Conservation (phyloP, 1,140 invertebrate genomes). For the Leguminivora glycinivorella region DNA sequence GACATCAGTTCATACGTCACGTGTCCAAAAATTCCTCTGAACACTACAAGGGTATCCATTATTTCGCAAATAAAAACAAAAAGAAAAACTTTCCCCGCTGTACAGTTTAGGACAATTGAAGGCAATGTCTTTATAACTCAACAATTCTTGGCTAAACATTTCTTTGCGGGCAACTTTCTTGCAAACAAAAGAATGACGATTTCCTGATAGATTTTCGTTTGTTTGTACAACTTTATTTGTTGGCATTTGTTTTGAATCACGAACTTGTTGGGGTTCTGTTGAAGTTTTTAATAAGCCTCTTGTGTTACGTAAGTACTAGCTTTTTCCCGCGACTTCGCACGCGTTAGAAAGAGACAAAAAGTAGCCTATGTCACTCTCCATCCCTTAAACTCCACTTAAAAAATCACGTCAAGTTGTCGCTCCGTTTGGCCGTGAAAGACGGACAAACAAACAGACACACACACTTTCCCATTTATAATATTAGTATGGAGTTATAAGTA, state of each 20-base stretch:
- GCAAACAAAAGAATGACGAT: slow-evolving; percentile 25
- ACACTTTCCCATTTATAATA: no score
- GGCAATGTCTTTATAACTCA: slow-evolving; percentile 16
- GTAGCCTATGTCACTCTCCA: no score
- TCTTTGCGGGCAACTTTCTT: slow-evolving; percentile 6
- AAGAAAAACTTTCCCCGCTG: slow-evolving; percentile 1
- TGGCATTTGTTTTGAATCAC: slow-evolving; percentile 26
- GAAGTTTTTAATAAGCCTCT: background rate
- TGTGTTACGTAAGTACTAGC: no score
- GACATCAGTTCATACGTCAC: no score
- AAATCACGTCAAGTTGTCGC: no score
- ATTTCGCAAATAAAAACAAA: slow-evolving; percentile 1
- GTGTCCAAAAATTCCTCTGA: background rate
- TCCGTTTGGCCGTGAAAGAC: no score
- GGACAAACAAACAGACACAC: no score
- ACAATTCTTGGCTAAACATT: slow-evolving; percentile 20
- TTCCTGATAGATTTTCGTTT: slow-evolving; percentile 22
- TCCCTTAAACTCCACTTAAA: no score
- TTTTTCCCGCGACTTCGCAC: no score
- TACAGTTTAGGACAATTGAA: slow-evolving; percentile 19
- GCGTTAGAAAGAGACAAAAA: no score
- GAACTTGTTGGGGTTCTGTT: slow-evolving; percentile 11
- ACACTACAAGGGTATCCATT: background rate
- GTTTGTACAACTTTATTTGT: slow-evolving; percentile 25
- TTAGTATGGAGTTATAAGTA: no score